Evolutionary conservation across 2,113 vertebrate species (phyloP), one percentile per base, ranked within the genome.

Genomic region (Colossoma macropomum): DNA sequence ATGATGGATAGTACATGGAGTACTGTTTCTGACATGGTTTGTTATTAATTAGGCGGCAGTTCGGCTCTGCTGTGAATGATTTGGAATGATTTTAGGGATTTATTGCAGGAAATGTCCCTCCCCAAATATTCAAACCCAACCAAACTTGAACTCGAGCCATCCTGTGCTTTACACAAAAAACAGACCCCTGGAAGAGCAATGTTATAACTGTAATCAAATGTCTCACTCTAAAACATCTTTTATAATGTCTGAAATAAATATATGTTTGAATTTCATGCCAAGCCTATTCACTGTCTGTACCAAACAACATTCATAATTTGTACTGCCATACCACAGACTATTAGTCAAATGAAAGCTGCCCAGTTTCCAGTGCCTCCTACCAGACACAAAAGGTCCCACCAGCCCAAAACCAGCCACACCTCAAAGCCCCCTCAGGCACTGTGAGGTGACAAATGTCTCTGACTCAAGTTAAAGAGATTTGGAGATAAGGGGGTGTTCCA

Each of bases 51-150:
- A 71, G 75, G 65, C 73, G 75, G 48, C 54, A 62, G 38, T 45
- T 48, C 50, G 65, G 30, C 50, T 66, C 71, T 77, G 38, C 54
- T 71, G 66, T 75, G 17, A 62, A 79, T 83, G 71, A 54, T 83
- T 86, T 69, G 63, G 34, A 62, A 56, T 52, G 50, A 76, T 79
- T 71, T 79, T 28, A 62, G 28, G 56, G 74, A 83, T 77, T 83
- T 77, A 83, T 62, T 83, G 54, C 81, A 77, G 81, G 74, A 83
- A 77, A 83, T 62, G 38, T 60, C 50, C 54, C 65, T 50, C 54
- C 63, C 52, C 2, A 77, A 77, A 77, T n/a, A 32, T 32, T 71
- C 66, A 66, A 48, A 83, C 69, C 65, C 66, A 50, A 52, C 52
- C 34, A 60, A 66, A 71, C 81, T 25, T 77, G 65, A 82, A 59